Base-by-base conservation (phyloP, 92 coral and sea anemone species). In the Siderastrea radians region DNA sequence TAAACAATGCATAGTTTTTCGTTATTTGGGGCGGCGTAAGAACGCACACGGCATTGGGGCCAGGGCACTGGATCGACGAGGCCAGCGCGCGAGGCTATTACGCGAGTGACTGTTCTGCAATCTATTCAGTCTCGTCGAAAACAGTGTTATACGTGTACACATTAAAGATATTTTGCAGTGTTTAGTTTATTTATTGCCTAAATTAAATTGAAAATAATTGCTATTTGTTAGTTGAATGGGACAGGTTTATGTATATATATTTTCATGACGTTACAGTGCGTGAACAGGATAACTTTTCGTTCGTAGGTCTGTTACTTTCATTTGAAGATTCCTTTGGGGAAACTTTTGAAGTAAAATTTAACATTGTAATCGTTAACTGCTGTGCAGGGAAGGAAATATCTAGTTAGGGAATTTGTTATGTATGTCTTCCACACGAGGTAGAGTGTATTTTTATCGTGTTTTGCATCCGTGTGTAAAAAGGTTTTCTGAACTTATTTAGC, bases 181-280 rank as follows among this genome's bases (percentile, higher is more conserved):
- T 59, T 55, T 14, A 43, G 86, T 82, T 63, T 84, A 84, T 84
- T 84, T 84, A 84, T 84, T 84, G 26, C 66, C 26, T 84, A 84
- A 84, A 84, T 74, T 84, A 58, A 73, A 49, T 65, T 84, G 49
- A 84, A 49, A 61, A 54, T 9, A 49, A 26, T 15, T 46, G 65
- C 38, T 26, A 70, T 55, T 45, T 43, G 58, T 55, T 82, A 14
- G 78, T 55, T 47, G 50, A 68, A 68, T 66, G 17, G 67, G 72
- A 50, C 75, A 71, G 16, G 73, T 64, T 46, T 3, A 75, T 58
- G 69, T 78, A 51, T 19, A 69, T 16, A 78, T 61, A 48, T 78
- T 45, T 58, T 45, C 81, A 2, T 77, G 54, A 44, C 44, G n/a
- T 17, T 49, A 15, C 44, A 10, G 15, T 9, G 62, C 9, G 44